Evolutionary conservation across 1,140 invertebrate species (phyloP).

Genomic region (Phthorimaea operculella): DNA sequence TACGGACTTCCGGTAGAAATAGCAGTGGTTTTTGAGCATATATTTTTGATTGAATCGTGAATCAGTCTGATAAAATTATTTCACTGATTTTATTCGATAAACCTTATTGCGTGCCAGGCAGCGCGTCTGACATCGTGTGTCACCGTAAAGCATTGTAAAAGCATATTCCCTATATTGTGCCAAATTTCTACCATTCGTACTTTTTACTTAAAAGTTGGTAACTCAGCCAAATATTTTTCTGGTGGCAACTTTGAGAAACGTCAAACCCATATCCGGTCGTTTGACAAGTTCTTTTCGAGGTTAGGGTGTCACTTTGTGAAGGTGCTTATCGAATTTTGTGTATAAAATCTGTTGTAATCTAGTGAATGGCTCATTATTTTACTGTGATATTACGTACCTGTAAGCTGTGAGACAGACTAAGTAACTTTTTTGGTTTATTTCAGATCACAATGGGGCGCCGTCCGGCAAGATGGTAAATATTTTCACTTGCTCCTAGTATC

Average conservation of each 20-base stretch:
- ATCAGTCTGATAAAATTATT: no score
- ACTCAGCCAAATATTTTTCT: not conserved
- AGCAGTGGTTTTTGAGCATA: no score
- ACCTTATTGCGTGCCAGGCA: no score
- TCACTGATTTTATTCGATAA: no score
- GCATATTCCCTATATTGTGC: no score
- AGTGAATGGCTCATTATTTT: constrained; percentile 22
- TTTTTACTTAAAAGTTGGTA: no score
- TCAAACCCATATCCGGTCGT: constrained; percentile 1
- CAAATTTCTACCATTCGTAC: no score
- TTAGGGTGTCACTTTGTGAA: constrained; percentile 60
- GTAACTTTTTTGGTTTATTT: constrained; percentile 46
- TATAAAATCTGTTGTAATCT: constrained; percentile 38
- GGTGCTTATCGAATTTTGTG: constrained; percentile 38
- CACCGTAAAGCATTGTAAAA: no score
- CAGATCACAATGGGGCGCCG: constrained; percentile 76
- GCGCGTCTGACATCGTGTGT: no score
- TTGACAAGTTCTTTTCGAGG: constrained; percentile 37
- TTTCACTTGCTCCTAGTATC: constrained; percentile 18
- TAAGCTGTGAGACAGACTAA: constrained; percentile 26
- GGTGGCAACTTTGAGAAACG: constrained; percentile 8
- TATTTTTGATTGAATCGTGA: no score
- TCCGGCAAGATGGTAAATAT: constrained; percentile 77
- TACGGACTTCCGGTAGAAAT: no score
- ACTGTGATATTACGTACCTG: constrained; percentile 13